phyloP scores from a whole-genome alignment of 1,140 invertebrate species.

The Papilio dardanus region DNA sequence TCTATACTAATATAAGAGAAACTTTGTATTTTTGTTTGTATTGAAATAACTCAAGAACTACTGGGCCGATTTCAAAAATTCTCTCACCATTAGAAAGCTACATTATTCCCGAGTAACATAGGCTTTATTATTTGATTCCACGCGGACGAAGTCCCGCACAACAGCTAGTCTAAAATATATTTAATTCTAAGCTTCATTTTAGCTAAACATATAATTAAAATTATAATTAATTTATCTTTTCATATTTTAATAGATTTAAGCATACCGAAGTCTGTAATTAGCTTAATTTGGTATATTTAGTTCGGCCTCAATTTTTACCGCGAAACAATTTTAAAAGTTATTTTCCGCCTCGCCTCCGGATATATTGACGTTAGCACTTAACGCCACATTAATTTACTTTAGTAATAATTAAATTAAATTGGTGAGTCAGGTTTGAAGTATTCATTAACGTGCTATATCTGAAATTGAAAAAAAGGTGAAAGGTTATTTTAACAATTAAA shows the following conservation, averaged over 20 bases:
- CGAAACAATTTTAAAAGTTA: slow-evolving; percentile 42
- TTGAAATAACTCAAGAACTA: too few relatives aligned
- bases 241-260: background rate
- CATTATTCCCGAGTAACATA: too few relatives aligned
- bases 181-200: too few relatives aligned
- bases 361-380: slow-evolving; percentile 57
- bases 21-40: too few relatives aligned
- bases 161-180: too few relatives aligned
- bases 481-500: background rate
- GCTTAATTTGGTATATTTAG: background rate
- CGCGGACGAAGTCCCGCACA: too few relatives aligned
- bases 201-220: background rate
- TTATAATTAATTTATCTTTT: background rate
- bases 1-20: too few relatives aligned
- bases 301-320: background rate
- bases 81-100: too few relatives aligned
- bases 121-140: too few relatives aligned
- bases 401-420: slow-evolving; percentile 53
- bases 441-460: background rate
- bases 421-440: slow-evolving; percentile 43
- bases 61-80: too few relatives aligned
- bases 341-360: slow-evolving; percentile 47
- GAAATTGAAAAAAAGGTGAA: background rate
- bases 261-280: background rate
- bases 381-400: slow-evolving; percentile 52